Evolutionary conservation across 2,888 invertebrate species (phyloP).

Genomic region (Caenorhabditis sulstoni): DNA sequence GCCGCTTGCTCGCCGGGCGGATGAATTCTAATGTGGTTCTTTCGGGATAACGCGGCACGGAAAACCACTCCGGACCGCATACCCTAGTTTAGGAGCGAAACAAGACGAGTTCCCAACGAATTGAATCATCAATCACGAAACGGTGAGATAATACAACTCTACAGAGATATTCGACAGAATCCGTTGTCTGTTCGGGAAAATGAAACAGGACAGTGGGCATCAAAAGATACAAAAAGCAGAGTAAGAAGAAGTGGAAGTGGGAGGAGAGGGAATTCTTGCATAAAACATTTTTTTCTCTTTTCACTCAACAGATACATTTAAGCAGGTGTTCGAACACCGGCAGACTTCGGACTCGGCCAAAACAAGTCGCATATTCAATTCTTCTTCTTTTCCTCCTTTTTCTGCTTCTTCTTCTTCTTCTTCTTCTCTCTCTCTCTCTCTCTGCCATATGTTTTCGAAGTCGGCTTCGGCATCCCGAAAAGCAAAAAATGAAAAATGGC

Average conservation of each 20-base stretch:
- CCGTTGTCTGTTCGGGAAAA: neutral
- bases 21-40: constrained; percentile 48
- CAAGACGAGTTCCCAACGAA: too few species aligned
- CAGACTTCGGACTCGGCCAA: constrained; percentile 9
- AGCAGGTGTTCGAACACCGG: constrained; percentile 9
- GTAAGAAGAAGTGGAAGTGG: neutral
- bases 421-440: neutral
- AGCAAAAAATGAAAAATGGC: constrained; percentile 49
- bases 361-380: constrained; percentile 46
- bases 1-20: constrained; percentile 1
- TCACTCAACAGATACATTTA: neutral
- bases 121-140: too few species aligned
- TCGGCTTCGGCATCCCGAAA: constrained; percentile 38
- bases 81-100: too few species aligned
- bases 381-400: neutral
- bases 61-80: constrained; percentile 13
- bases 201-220: neutral
- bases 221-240: neutral
- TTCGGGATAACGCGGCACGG: constrained; percentile 8
- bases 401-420: too few species aligned
- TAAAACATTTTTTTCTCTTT: constrained; percentile 9
- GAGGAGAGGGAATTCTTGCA: neutral
- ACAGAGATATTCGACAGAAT: neutral
- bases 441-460: constrained; percentile 32
- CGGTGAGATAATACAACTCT: too few species aligned